Base-by-base conservation (phyloP, 2,113 vertebrate genomes). In the Platanista minor region DNA sequence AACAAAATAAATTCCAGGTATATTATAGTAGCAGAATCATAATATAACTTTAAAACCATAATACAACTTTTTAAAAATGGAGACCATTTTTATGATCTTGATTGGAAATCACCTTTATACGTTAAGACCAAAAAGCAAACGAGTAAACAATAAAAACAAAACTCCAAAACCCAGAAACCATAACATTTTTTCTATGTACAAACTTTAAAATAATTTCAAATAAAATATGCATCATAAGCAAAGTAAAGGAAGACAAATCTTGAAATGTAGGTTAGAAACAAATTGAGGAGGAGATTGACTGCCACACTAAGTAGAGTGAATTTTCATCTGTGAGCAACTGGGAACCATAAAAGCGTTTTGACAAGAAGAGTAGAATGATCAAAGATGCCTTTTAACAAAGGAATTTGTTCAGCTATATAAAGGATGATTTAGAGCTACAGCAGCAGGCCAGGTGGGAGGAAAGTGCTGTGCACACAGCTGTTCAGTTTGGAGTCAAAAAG, bases 301-400 rank as follows among this genome's bases (percentile, higher is more conserved):
- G 20, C n/a, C 41, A 69, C 13, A 59, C 4, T 46, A n/a, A 96
- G 18, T 25, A 36, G 36, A 82, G 29, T 92, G 57, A 89, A 72
- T 94, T 89, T 94, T 93, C 72, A 95, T 94, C 72, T 93, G 54
- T 20, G 14, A 95, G 72, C 82, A 93, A 84, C 25, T 31, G 66
- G 71, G 46, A 90, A 72, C 31, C 39, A 92, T 82, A 85, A 92
- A 97, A 91, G 29, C 10, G 27, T 93, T 95, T 59, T 94, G 89
- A 94, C 93, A 91, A 86, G 81, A 78, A 85, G 23, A 96, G 43
- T 31, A 88, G n/a, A 82, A 86, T 93, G 77, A 96, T 89, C 91
- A 96, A 97, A 96, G 97, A 80, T 21, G 36, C 54, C 74, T 84
- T 94, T 94, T 96, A 97, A 94, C 96, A 88, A 54, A 49, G 71